Evolutionary conservation across 1,140 invertebrate species (phyloP), one percentile per base, ranked within the genome.

Genomic region (Lamellibrachia luymesi): DNA sequence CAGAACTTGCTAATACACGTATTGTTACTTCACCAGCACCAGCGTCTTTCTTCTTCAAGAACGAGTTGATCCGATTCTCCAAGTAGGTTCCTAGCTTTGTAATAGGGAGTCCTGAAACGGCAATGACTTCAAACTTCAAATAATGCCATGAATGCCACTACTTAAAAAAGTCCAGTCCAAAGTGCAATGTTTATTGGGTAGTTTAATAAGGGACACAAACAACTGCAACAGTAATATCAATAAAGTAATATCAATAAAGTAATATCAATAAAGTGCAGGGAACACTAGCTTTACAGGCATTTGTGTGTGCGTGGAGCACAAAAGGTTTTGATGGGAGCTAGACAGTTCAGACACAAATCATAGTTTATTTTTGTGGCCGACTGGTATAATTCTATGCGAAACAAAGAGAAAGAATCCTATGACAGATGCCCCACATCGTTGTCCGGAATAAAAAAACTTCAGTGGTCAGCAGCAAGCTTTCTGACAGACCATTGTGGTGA

Each of bases 31-130:
- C 99, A 25, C 99, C 99, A 93, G 98, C 98, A 93, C 98, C 98
- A 80, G 98, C 98, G 97, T 96, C 95, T 96, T 99, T 99, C 96
- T 99, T 99, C 96, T 99, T 99, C 56, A 99, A 97, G 96, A 99
- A 99, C 96, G 98, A 98, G 96, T 99, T 99, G 0, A 99, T 99
- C 94, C 99, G 97, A 92, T 98, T 99, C 97, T 99, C 99, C 94
- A 99, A 98, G 96, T 99, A 99, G 90, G 98, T 98, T 94, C 98
- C 98, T 93, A 99, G 97, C 97, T 99, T 99, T 25, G 98, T 99
- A 91, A 98, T 97, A 56, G 98, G 98, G 95, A 99, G 97, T 94
- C 98, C 97, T 97, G 95, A 27, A 92, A 51, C 92, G 51, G 51
- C 6, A n/a, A 92, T 52, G 27, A 93, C 13, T 49, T 80, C 13